Conservation (phyloP, 1,140 invertebrate genomes). For the Megalonaias nervosa region DNA sequence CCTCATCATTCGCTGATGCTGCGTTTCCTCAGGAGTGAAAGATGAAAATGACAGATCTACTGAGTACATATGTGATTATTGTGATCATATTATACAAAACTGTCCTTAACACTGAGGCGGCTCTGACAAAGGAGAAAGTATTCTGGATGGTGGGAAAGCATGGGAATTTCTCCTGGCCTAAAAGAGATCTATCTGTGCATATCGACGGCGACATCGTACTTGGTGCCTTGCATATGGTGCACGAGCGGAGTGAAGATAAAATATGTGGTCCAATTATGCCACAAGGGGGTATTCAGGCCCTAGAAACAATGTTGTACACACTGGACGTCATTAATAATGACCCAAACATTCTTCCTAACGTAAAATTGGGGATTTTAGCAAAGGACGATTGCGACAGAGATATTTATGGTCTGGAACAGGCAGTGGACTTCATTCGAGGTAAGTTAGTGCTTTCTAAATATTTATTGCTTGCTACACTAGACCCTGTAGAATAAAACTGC, state of each 20-base stretch:
- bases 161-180: constrained; percentile 80
- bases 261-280: constrained; percentile 94
- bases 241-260: constrained; percentile 86
- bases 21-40: too few relatives aligned
- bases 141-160: constrained; percentile 29
- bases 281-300: constrained; percentile 89
- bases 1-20: too few relatives aligned
- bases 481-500: too few relatives aligned
- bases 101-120: too few relatives aligned
- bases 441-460: constrained; percentile 60
- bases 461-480: too few relatives aligned
- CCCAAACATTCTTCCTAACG: constrained; percentile 78
- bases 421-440: constrained; percentile 98
- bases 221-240: constrained; percentile 96
- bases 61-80: too few relatives aligned
- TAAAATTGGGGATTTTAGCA: constrained; percentile 89
- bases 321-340: constrained; percentile 84
- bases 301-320: constrained; percentile 94
- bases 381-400: constrained; percentile 97
- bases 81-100: too few relatives aligned
- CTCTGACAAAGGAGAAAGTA: constrained; percentile 25
- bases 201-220: constrained; percentile 85
- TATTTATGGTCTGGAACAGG: constrained; percentile 96
- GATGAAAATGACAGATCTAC: too few relatives aligned
- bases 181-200: constrained; percentile 84